phyloP scores from a whole-genome alignment of 2,888 invertebrate species.

The Leucophenga montana region DNA sequence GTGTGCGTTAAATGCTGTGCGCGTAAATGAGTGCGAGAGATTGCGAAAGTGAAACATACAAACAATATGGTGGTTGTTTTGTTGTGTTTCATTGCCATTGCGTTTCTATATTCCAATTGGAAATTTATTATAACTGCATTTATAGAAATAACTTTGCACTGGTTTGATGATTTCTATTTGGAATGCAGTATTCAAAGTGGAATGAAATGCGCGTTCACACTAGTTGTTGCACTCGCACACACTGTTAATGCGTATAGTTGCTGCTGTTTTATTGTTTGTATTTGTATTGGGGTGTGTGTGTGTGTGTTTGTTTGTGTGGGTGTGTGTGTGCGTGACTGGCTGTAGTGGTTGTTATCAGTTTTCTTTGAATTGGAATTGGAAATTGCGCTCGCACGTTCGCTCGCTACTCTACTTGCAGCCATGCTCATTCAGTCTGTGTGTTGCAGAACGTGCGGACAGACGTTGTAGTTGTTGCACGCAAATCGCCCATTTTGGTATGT shows the following conservation, averaged over 20 bases:
- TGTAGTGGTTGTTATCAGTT: constrained; percentile 37
- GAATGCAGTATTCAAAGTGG: background rate
- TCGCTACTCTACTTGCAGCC: constrained; percentile 35
- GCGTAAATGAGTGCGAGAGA: constrained; percentile 12
- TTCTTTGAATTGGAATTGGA: constrained; percentile 48
- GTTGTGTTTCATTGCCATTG: constrained; percentile 24
- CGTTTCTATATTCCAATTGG: constrained; percentile 6
- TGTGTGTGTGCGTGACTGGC: constrained; percentile 8
- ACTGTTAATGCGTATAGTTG: too few species aligned
- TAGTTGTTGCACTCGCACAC: constrained; percentile 11
- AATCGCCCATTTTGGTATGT: constrained; percentile 18
- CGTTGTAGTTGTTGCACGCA: constrained; percentile 34
- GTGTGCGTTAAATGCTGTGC: too few species aligned
- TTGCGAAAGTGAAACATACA: constrained; percentile 8
- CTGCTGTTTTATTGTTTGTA: too few species aligned
- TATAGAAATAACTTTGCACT: too few species aligned
- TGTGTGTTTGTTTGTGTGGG: background rate
- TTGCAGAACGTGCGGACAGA: constrained; percentile 50
- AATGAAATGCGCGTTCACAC: background rate
- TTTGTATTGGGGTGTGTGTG: background rate
- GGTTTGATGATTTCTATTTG: too few species aligned
- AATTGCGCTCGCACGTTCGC: constrained; percentile 33
- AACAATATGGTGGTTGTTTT: constrained; percentile 53
- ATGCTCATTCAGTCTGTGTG: constrained; percentile 50
- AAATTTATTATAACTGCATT: background rate